Percentiles rank a stretch among this genome's conserved stretches.
These are phyloP conservation scores for Erinaceus europaeus DNA, from an alignment of 2,113 vertebrate genomes.

Conservation along the genomic window DNA sequence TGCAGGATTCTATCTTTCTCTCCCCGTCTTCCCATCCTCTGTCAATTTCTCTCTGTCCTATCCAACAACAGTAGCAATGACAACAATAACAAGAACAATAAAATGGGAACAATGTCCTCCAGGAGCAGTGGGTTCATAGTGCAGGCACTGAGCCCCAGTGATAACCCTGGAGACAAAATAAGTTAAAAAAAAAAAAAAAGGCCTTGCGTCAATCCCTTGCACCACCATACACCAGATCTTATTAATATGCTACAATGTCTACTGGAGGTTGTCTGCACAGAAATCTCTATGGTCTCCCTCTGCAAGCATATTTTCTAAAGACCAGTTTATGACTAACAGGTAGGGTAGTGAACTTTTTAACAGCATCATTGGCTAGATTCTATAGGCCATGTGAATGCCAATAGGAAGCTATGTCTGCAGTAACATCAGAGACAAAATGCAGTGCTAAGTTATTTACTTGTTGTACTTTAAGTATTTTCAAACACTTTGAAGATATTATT, in stretches of 20 bases:
- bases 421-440: neutral
- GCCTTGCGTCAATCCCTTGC: no score
- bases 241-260: neutral
- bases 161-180: no score
- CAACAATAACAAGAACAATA: no score
- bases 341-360: neutral
- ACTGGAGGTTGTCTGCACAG: neutral
- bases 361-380: neutral
- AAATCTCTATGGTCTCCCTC: neutral
- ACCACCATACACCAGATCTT: neutral
- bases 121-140: no score
- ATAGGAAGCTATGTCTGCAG: neutral
- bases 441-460: no score
- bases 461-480: neutral
- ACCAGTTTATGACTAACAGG: neutral
- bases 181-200: no score
- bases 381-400: neutral
- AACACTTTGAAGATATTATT: neutral
- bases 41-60: no score
- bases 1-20: no score
- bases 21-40: no score
- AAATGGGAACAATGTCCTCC: no score
- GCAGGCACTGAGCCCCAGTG: no score
- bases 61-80: no score
- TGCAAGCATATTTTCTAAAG: neutral